Percentiles rank a stretch among this genome's conserved stretches.
Evolutionary conservation across 2,113 vertebrate genomes (phyloP).

Genomic region (Genyomyrus donnyi): DNA sequence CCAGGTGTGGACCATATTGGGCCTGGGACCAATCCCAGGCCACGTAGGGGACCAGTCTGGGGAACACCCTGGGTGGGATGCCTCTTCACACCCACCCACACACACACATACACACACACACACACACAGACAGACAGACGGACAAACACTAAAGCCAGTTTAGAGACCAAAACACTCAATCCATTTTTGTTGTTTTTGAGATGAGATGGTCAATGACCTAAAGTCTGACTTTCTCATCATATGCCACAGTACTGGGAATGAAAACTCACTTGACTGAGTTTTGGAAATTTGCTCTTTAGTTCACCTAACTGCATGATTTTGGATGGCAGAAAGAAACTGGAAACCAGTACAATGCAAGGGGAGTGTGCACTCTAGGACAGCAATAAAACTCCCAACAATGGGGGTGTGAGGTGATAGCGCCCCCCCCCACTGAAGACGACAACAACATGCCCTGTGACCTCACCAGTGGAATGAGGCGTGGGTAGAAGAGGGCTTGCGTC

Average conservation of each 20-base stretch:
- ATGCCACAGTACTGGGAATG: neutral
- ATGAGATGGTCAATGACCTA: neutral
- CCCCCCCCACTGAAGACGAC: neutral
- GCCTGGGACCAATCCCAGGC: neutral
- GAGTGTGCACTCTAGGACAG: neutral
- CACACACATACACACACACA: no score
- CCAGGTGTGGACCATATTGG: neutral
- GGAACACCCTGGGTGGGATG: neutral
- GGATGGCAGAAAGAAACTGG: neutral
- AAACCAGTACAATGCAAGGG: neutral
- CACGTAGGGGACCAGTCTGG: neutral
- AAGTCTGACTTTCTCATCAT: neutral
- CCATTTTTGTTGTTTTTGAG: neutral
- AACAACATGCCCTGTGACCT: constrained; percentile 30
- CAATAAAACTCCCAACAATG: neutral
- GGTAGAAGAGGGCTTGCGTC: constrained; percentile 84
- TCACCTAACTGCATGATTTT: neutral
- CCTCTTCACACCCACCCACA: neutral
- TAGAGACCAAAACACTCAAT: neutral
- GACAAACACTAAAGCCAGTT: neutral
- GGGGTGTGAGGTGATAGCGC: neutral
- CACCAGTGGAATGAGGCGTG: constrained; percentile 80
- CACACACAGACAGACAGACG: neutral
- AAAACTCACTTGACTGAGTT: neutral
- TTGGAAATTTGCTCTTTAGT: neutral